Percentiles rank a stretch among this genome's conserved stretches.
These are phyloP conservation scores for Tenualosa ilisha DNA, from an alignment of 2,797 vertebrate species.

Conservation along the genomic window DNA sequence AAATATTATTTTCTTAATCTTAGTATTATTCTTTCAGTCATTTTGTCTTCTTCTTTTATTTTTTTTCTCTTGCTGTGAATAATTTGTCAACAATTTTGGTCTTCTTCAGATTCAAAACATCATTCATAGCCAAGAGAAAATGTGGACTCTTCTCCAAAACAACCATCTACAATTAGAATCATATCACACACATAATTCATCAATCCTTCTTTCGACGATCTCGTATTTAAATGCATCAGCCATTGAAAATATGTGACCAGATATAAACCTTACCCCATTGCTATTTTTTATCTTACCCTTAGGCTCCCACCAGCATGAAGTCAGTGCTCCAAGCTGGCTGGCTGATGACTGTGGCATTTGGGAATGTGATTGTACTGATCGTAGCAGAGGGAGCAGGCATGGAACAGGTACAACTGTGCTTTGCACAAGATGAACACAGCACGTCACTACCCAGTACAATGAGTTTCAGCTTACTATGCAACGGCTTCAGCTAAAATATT, in stretches of 20 bases:
- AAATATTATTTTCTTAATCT: no score
- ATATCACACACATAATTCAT: no score
- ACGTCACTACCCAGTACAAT: neutral
- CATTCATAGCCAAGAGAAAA: no score
- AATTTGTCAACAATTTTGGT: no score
- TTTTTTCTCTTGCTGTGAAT: no score
- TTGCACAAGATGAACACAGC: neutral
- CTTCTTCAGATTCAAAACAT: no score
- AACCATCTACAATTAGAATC: neutral
- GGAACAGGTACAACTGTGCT: conserved; percentile 82
- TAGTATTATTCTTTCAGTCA: no score
- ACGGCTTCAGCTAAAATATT: no score
- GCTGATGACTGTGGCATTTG: conserved; percentile 93
- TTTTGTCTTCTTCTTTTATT: no score
- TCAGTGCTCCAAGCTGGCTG: conserved; percentile 94
- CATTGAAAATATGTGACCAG: neutral
- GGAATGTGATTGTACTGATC: conserved; percentile 92
- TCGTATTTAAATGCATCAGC: neutral
- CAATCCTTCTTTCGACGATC: no score
- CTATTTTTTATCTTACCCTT: neutral
- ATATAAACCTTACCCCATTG: neutral
- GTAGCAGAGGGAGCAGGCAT: conserved; percentile 90
- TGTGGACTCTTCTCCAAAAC: neutral
- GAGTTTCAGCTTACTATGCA: neutral
- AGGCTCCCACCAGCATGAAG: conserved; percentile 97